These are phyloP conservation scores for Auanema sp. DNA, from an alignment of 2,888 invertebrate species.

Conservation along the genomic window DNA sequence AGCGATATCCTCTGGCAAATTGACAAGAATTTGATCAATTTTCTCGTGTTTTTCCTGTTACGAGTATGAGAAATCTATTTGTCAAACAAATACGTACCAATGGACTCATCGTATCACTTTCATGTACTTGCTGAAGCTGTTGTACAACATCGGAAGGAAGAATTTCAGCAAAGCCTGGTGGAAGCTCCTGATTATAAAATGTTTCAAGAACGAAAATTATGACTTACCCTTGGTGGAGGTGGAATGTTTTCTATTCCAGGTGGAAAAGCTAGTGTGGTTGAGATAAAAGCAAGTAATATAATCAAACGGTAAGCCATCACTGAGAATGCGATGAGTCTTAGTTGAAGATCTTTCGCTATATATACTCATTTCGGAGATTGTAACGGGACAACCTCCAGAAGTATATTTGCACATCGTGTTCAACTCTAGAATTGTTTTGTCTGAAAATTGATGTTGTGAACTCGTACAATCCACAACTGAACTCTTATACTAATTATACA, in stretches of 20 bases:
- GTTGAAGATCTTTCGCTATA: too few relatives aligned
- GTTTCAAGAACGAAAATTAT: background rate
- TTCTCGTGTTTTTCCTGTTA: constrained; percentile 49
- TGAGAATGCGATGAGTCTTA: too few relatives aligned
- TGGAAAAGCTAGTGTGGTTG: constrained; percentile 17
- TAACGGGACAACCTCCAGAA: too few relatives aligned
- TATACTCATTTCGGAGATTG: too few relatives aligned
- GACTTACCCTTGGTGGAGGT: constrained; percentile 16
- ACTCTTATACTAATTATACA: too few relatives aligned
- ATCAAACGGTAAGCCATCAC: too few relatives aligned
- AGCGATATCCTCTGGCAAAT: constrained; percentile 54
- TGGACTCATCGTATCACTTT: constrained; percentile 18
- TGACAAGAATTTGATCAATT: constrained; percentile 55
- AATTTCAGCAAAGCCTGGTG: constrained; percentile 53
- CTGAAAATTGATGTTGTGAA: too few relatives aligned
- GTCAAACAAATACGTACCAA: constrained; percentile 11
- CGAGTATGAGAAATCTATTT: background rate
- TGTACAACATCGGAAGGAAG: constrained; percentile 52
- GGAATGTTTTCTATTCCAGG: constrained; percentile 13
- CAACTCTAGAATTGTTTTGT: too few relatives aligned
- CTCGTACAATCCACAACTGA: too few relatives aligned
- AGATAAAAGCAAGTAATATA: constrained; percentile 13
- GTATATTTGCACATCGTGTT: too few relatives aligned
- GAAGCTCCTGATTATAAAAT: constrained; percentile 32
- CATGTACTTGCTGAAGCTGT: constrained; percentile 53